Conservation (phyloP, 2,888 invertebrate species). For the Troglohyphantes excavatus region DNA sequence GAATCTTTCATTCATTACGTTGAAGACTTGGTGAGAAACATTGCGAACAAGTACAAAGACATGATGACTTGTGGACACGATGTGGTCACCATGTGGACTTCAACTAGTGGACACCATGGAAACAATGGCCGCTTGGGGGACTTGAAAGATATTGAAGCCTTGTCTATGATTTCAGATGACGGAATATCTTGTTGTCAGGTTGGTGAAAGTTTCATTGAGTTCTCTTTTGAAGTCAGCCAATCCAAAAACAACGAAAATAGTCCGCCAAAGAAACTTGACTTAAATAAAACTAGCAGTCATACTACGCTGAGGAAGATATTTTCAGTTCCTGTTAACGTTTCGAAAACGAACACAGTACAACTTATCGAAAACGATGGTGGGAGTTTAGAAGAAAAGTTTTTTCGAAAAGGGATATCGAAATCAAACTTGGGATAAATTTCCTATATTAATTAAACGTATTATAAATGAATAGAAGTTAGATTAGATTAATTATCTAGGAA, state of each 20-base stretch:
- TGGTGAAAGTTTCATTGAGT: not conserved
- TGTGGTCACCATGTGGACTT: no score
- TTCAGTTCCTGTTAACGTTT: not conserved
- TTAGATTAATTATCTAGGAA: no score
- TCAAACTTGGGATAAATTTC: not conserved
- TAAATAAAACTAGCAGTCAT: no score
- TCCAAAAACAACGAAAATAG: not conserved
- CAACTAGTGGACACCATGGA: no score
- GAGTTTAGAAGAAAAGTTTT: not conserved
- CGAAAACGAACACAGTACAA: not conserved
- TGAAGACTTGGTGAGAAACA: constrained; percentile 16
- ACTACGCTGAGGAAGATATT: not conserved
- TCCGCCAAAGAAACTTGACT: not conserved
- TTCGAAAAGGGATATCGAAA: not conserved
- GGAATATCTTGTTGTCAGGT: not conserved
- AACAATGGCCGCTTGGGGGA: not conserved
- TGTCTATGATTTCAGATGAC: not conserved
- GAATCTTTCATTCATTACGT: not conserved
- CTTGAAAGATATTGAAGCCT: not conserved
- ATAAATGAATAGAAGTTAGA: no score
- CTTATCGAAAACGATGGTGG: not conserved
- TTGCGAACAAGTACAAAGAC: not conserved
- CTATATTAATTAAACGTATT: no score
- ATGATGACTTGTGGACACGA: no score
- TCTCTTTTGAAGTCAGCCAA: not conserved